Conservation (phyloP, 2,797 vertebrate genomes). For the Columba guinea region DNA sequence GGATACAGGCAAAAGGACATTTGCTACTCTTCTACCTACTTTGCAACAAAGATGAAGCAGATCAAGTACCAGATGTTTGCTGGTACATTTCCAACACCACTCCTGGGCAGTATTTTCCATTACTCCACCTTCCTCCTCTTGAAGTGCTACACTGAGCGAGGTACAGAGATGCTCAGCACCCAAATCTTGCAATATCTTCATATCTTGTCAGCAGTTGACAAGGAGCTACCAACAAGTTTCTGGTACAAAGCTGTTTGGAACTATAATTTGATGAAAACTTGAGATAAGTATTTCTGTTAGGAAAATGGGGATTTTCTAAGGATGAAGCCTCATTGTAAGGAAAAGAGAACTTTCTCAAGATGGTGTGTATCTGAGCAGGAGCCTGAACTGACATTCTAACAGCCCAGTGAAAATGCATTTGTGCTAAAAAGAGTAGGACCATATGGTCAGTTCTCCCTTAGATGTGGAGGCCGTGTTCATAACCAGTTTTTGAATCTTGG, state of each 20-base stretch:
- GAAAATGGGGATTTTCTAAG: background rate
- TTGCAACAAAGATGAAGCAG: background rate
- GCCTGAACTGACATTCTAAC: background rate
- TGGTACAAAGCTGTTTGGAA: background rate
- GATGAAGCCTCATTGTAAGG: background rate
- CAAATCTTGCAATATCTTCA: background rate
- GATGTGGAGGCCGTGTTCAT: background rate
- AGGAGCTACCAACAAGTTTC: background rate
- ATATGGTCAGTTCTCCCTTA: background rate
- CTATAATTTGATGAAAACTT: background rate
- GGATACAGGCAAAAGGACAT: background rate
- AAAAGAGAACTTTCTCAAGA: background rate
- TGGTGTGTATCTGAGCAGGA: background rate
- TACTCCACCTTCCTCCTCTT: background rate
- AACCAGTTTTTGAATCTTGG: background rate
- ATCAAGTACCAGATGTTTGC: background rate
- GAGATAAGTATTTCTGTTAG: background rate
- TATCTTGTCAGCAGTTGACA: background rate
- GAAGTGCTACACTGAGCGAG: background rate
- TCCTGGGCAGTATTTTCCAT: background rate
- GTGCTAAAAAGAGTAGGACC: accelerated
- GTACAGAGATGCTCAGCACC: background rate
- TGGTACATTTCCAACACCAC: background rate
- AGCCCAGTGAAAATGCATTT: background rate
- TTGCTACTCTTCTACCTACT: background rate